phyloP scores from a whole-genome alignment of 2,797 vertebrate genomes.

The Brachymystax lenok region DNA sequence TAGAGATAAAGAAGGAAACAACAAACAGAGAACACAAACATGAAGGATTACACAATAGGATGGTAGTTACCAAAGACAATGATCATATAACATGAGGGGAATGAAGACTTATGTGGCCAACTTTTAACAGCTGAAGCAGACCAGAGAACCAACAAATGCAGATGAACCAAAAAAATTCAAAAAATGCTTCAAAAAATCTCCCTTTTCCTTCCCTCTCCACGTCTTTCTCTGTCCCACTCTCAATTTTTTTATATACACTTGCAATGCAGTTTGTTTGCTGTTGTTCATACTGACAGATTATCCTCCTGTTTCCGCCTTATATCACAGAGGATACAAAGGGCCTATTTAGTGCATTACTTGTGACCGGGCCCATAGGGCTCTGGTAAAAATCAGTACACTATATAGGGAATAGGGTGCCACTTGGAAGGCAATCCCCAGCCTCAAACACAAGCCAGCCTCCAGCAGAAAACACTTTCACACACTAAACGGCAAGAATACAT shows the following conservation, averaged over 20 bases:
- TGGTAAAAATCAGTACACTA: too few relatives aligned
- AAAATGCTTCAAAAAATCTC: neutral
- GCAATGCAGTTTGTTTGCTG: conserved; percentile 47
- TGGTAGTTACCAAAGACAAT: conserved; percentile 8
- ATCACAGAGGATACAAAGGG: conserved; percentile 33
- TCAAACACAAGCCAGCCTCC: conserved; percentile 2
- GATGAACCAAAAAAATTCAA: neutral
- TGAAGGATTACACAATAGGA: conserved; percentile 11
- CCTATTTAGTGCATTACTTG: too few relatives aligned
- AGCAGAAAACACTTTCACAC: conserved; percentile 27
- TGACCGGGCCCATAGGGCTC: too few relatives aligned
- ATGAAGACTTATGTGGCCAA: neutral
- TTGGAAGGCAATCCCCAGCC: neutral
- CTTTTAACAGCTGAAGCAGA: neutral
- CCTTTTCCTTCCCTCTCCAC: conserved; percentile 9
- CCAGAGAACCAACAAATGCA: neutral
- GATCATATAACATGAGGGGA: neutral
- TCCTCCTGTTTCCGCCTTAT: conserved; percentile 28
- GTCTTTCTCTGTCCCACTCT: conserved; percentile 13
- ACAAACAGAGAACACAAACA: neutral
- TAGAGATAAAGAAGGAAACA: neutral
- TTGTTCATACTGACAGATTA: conserved; percentile 42
- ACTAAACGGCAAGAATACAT: conserved; percentile 12
- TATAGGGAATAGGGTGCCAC: too few relatives aligned
- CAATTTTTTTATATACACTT: conserved; percentile 43